Evolutionary conservation across 2,888 invertebrate species (phyloP).

Genomic region (Ormyrus labotus): DNA sequence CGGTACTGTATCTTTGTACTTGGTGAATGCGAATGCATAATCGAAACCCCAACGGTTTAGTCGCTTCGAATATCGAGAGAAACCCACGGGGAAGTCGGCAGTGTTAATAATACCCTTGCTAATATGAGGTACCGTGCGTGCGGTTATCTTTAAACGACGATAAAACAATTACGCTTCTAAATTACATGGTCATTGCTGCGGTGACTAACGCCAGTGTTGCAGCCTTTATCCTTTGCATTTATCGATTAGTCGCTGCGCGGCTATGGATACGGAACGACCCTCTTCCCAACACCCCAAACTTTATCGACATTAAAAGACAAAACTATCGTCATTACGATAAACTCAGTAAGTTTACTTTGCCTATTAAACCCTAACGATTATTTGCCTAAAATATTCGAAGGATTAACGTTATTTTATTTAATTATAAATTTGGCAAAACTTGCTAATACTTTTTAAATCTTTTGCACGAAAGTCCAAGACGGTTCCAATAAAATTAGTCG

Average conservation of each 20-base stretch:
- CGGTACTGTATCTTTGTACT: background rate
- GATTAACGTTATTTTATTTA: slow-evolving; percentile 2
- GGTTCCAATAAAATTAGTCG: no score
- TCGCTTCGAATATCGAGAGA: slow-evolving; percentile 10
- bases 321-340: slow-evolving; percentile 32
- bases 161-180: slow-evolving; percentile 62
- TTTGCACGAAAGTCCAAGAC: no score
- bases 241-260: slow-evolving; percentile 47
- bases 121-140: slow-evolving; percentile 46
- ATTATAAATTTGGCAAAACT: background rate
- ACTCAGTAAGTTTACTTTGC: background rate
- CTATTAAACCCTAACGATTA: slow-evolving; percentile 20
- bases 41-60: slow-evolving; percentile 5
- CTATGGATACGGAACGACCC: slow-evolving; percentile 12
- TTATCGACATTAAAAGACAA: slow-evolving; percentile 32
- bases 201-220: slow-evolving; percentile 54
- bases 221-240: slow-evolving; percentile 57
- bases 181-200: slow-evolving; percentile 58
- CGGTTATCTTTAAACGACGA: slow-evolving; percentile 58
- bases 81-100: slow-evolving; percentile 23
- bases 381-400: background rate
- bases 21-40: slow-evolving; percentile 4
- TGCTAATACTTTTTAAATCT: background rate
- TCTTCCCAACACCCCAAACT: slow-evolving; percentile 1
- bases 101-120: slow-evolving; percentile 53